A percentile compares a stretch with the other conserved stretches of the same genome.
Conservation (phyloP, 2,888 invertebrate species). For the Epistrophella euchroma region DNA sequence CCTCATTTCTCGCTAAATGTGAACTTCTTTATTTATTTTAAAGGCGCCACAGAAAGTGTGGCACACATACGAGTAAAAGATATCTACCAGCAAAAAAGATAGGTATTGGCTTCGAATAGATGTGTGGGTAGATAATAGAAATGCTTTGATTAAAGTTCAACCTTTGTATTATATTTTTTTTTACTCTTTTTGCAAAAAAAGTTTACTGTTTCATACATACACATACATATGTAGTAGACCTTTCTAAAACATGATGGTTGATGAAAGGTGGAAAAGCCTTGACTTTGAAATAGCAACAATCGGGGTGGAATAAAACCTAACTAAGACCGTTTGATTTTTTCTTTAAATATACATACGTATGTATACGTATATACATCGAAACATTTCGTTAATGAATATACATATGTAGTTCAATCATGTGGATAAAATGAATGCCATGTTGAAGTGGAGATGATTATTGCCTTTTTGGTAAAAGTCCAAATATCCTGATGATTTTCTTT, state of each 20-base stretch:
- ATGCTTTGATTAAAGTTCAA: conserved; percentile 17
- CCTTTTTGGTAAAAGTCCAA: background rate
- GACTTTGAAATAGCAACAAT: conserved; percentile 21
- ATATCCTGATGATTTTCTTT: background rate
- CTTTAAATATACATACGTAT: too few species aligned
- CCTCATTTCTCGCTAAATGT: background rate
- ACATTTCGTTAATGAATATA: background rate
- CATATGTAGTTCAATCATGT: conserved; percentile 1
- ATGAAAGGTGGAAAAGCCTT: conserved; percentile 9
- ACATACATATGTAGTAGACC: too few species aligned
- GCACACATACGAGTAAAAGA: background rate
- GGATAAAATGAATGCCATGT: conserved; percentile 6
- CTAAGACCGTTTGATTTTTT: background rate
- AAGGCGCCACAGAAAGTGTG: conserved; percentile 41
- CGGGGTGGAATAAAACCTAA: background rate
- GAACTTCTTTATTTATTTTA: conserved; percentile 11
- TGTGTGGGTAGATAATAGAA: background rate
- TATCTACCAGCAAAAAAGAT: background rate
- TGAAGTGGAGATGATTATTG: conserved; percentile 9
- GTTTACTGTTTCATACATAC: background rate
- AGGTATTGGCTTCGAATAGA: background rate
- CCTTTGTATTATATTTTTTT: conserved; percentile 1
- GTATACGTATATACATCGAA: too few species aligned
- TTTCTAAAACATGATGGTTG: background rate
- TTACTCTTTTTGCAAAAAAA: background rate